Conservation (phyloP, 2,888 invertebrate genomes). For the Hypena proboscidalis region DNA sequence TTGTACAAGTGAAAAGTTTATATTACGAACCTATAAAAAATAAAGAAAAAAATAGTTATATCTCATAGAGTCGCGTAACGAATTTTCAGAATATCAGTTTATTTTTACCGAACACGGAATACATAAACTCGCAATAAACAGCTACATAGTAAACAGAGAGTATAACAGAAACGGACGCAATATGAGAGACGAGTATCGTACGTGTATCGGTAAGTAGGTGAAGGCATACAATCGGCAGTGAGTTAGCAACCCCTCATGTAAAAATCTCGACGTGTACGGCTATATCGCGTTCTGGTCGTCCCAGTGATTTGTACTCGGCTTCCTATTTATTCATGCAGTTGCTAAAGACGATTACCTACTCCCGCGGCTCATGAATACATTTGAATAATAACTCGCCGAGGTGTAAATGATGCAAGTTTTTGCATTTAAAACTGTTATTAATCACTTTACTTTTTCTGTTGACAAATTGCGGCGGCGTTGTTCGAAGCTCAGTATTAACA, state of each 20-base stretch:
- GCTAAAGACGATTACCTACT: slow-evolving; percentile 78
- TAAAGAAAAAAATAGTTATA: no score
- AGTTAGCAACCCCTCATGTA: slow-evolving; percentile 38
- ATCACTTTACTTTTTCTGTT: slow-evolving; percentile 67
- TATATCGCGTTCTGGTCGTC: slow-evolving; percentile 52
- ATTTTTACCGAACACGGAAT: slow-evolving; percentile 13
- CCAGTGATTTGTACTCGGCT: slow-evolving; percentile 74
- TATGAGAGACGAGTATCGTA: slow-evolving; percentile 32
- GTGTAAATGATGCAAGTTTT: slow-evolving; percentile 82
- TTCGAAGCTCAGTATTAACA: slow-evolving; percentile 32
- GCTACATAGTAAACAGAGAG: slow-evolving; percentile 8
- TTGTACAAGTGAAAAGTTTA: no score
- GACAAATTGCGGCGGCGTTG: slow-evolving; percentile 56
- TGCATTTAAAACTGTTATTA: slow-evolving; percentile 79
- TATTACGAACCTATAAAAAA: no score
- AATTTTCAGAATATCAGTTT: slow-evolving; percentile 11
- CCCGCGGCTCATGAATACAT: slow-evolving; percentile 79
- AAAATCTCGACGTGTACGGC: slow-evolving; percentile 44
- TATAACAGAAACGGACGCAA: slow-evolving; percentile 23
- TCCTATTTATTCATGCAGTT: slow-evolving; percentile 81
- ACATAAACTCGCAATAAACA: slow-evolving; percentile 16
- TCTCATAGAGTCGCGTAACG: no score
- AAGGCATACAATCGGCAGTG: slow-evolving; percentile 31
- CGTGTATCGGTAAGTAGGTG: slow-evolving; percentile 31
- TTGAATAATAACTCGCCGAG: slow-evolving; percentile 77